Percentiles rank a stretch among this genome's conserved stretches.
These are phyloP conservation scores for Pagetopsis macropterus DNA, from an alignment of 2,797 vertebrate genomes.

Conservation along the genomic window DNA sequence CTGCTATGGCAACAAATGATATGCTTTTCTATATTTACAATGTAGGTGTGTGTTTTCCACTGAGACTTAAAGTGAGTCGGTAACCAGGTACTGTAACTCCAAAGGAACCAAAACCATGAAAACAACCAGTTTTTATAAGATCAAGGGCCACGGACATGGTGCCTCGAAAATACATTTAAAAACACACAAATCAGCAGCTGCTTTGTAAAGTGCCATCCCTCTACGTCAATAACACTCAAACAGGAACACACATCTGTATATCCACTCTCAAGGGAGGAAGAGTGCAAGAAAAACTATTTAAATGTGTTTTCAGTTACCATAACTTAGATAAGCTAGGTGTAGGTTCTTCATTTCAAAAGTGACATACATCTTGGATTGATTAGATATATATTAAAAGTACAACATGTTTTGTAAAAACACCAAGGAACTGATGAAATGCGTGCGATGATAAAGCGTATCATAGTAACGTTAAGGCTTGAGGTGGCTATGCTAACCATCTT, in stretches of 20 bases:
- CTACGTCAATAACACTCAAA: constrained; percentile 18
- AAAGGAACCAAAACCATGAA: neutral
- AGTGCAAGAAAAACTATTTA: constrained; percentile 29
- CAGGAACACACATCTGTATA: constrained; percentile 32
- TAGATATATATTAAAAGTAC: constrained; percentile 19
- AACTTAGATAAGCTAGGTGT: constrained; percentile 5
- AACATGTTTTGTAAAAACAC: constrained; percentile 26
- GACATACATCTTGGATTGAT: neutral
- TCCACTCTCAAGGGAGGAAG: constrained; percentile 47
- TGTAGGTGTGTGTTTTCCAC: constrained; percentile 3
- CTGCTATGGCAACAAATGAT: neutral
- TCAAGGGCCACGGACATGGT: constrained; percentile 6
- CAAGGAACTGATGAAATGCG: constrained; percentile 33
- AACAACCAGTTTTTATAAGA: neutral
- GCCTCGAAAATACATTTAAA: neutral
- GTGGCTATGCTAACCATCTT: constrained; percentile 33
- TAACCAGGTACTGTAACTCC: neutral
- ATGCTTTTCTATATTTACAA: neutral
- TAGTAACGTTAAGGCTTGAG: constrained; percentile 9
- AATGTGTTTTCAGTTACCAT: neutral
- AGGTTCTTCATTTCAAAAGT: constrained; percentile 4
- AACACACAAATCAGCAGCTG: neutral
- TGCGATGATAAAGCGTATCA: constrained; percentile 8
- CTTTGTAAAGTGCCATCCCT: neutral
- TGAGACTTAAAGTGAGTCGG: neutral